These are phyloP conservation scores for Leptinotarsa peninsularis DNA, from an alignment of 2,888 invertebrate species.

Conservation along the genomic window DNA sequence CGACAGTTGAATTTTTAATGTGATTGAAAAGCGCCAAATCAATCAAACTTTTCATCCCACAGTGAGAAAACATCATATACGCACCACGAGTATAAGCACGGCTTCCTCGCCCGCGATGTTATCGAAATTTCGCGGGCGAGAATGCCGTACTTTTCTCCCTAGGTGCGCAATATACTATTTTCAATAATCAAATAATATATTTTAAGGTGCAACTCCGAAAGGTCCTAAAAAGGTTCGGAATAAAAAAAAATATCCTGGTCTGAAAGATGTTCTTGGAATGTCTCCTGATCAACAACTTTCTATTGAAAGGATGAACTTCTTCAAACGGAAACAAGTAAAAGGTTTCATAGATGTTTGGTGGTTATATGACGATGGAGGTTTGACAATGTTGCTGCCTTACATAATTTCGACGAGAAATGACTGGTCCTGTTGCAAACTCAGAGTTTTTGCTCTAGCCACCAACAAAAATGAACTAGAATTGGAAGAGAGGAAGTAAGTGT, in stretches of 20 bases:
- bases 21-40: too few relatives aligned
- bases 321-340: slow-evolving; percentile 81
- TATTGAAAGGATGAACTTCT: slow-evolving; percentile 75
- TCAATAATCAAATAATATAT: background rate
- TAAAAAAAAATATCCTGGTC: slow-evolving; percentile 16
- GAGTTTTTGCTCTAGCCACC: slow-evolving; percentile 87
- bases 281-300: slow-evolving; percentile 20
- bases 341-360: slow-evolving; percentile 96
- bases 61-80: too few relatives aligned
- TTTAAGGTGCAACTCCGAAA: slow-evolving; percentile 21
- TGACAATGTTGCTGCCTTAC: slow-evolving; percentile 87
- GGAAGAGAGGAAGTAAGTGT: slow-evolving; percentile 85
- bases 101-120: too few relatives aligned
- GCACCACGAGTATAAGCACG: too few relatives aligned
- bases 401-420: slow-evolving; percentile 83
- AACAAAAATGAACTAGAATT: slow-evolving; percentile 80
- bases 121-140: too few relatives aligned
- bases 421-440: slow-evolving; percentile 82
- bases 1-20: too few relatives aligned
- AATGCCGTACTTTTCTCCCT: too few relatives aligned
- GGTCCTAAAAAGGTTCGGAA: slow-evolving; percentile 14
- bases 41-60: too few relatives aligned
- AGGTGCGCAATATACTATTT: too few relatives aligned
- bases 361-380: slow-evolving; percentile 93
- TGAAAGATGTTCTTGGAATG: slow-evolving; percentile 22